phyloP scores from a whole-genome alignment of 2,888 invertebrate species.

The Brachyopa scutellaris region DNA sequence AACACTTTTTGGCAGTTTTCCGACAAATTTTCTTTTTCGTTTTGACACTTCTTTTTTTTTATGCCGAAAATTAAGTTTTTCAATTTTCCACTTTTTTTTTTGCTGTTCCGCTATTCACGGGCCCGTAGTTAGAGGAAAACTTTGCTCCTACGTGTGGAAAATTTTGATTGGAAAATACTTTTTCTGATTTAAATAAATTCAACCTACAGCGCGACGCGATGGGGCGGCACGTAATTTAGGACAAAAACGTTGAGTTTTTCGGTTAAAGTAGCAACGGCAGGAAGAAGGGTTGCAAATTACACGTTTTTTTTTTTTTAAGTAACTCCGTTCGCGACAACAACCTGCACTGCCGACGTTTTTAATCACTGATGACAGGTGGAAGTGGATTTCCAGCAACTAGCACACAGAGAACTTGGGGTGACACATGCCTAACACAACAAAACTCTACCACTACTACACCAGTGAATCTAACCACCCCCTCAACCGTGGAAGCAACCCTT shows the following conservation, averaged over 20 bases:
- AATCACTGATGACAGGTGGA: slow-evolving; percentile 72
- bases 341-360: slow-evolving; percentile 61
- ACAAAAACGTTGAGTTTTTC: neutral
- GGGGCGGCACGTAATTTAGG: slow-evolving; percentile 18
- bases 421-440: slow-evolving; percentile 60
- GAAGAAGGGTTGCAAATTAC: slow-evolving; percentile 8
- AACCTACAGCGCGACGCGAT: neutral
- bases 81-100: slow-evolving; percentile 17
- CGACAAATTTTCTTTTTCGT: neutral
- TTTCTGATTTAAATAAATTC: slow-evolving; percentile 10
- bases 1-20: slow-evolving; percentile 51
- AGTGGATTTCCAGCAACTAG: slow-evolving; percentile 51
- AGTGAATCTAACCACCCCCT: slow-evolving; percentile 45
- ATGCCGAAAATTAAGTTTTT: too few species aligned
- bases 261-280: neutral
- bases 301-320: slow-evolving; percentile 4
- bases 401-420: slow-evolving; percentile 23
- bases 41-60: slow-evolving; percentile 10
- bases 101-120: slow-evolving; percentile 22
- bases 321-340: slow-evolving; percentile 46
- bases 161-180: slow-evolving; percentile 26
- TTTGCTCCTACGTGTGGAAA: slow-evolving; percentile 34
- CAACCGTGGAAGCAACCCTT: slow-evolving; percentile 45
- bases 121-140: neutral
- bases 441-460: slow-evolving; percentile 33